Base-by-base conservation (phyloP, 2,113 vertebrate species). In the Dicaeum eximium region DNA sequence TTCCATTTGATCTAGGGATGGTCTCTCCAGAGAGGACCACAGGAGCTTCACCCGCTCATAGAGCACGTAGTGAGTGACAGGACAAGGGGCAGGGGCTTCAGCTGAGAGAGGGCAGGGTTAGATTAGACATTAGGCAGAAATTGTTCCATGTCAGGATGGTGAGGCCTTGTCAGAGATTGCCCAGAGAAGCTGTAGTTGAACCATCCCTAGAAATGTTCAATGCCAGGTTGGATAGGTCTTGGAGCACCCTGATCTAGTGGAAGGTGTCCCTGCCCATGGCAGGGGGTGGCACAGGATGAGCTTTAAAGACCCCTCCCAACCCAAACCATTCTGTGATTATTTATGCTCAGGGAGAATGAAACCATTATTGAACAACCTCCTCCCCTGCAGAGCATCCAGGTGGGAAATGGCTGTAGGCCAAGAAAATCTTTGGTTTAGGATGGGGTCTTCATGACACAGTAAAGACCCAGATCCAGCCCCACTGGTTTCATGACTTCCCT, bases 191-290 rank as follows among this genome's bases (percentile, higher is more conserved):
- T 48, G 22, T 48, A 42, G 35, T 5, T 70, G 47, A 2, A 8
- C 44, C 44, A 48, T 37, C 27, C 40, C 35, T 37, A 27, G 15
- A 7, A 54, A 31, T 48, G 31, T 9, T 4, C 22, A 11, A 69
- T 40, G 31, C 21, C 14, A 69, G 40, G 11, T 0, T 69, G 18
- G 38, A 60, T 0, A 0, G 20, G 38, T 7, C 14, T 61, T 53
- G 45, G 79, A 90, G 42, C 10, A 10, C 2, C 11, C 31, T 56
- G 62, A 8, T 1, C 1, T 1, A 22, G 62, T 31, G 22, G 47
- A 31, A 75, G 3, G 17, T 67, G 54, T 25, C 20, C 30, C 30
- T 61, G 53, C 33, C 19, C 6, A 8, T 8, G 21, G 47, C 37
- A 67, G 9, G 8, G 17, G 3, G 6, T 35, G n/a, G 40, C 9